A percentile compares a stretch with the other conserved stretches of the same genome.
phyloP scores from a whole-genome alignment of 2,888 invertebrate genomes.

The Cantharis nigra region DNA sequence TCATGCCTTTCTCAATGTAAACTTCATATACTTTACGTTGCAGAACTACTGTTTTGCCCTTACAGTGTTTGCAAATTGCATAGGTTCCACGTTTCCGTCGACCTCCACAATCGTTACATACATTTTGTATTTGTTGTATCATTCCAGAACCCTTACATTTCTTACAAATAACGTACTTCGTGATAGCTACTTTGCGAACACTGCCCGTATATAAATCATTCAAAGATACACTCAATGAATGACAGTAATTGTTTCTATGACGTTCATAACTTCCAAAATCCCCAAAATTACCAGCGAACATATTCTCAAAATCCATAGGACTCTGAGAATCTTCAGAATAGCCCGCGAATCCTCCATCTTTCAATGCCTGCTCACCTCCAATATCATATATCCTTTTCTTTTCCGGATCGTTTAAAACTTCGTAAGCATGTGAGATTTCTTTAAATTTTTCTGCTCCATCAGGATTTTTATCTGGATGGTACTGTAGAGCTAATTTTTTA shows the following conservation, averaged over 20 bases:
- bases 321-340: conserved; percentile 75
- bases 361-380: conserved; percentile 92
- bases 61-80: conserved; percentile 74
- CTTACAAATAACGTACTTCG: conserved; percentile 93
- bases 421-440: conserved; percentile 95
- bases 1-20: conserved; percentile 93
- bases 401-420: conserved; percentile 89
- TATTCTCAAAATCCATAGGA: conserved; percentile 97
- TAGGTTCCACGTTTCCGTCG: conserved; percentile 51
- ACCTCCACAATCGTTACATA: conserved; percentile 56
- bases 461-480: conserved; percentile 96
- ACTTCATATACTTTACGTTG: conserved; percentile 94
- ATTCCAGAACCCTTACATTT: conserved; percentile 89
- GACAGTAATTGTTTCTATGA: conserved; percentile 89
- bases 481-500: conserved; percentile 91
- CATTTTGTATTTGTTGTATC: conserved; percentile 65
- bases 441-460: conserved; percentile 96
- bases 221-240: conserved; percentile 86
- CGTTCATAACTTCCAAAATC: conserved; percentile 55
- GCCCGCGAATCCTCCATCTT: conserved; percentile 71
- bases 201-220: conserved; percentile 95
- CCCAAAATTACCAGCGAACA: conserved; percentile 72
- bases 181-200: conserved; percentile 86
- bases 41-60: conserved; percentile 84
- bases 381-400: conserved; percentile 89